A percentile compares a stretch with the other conserved stretches of the same genome.
Evolutionary conservation across 23 tunicate genomes (phyloP).

Genomic region (Aplidium turbinatum): DNA sequence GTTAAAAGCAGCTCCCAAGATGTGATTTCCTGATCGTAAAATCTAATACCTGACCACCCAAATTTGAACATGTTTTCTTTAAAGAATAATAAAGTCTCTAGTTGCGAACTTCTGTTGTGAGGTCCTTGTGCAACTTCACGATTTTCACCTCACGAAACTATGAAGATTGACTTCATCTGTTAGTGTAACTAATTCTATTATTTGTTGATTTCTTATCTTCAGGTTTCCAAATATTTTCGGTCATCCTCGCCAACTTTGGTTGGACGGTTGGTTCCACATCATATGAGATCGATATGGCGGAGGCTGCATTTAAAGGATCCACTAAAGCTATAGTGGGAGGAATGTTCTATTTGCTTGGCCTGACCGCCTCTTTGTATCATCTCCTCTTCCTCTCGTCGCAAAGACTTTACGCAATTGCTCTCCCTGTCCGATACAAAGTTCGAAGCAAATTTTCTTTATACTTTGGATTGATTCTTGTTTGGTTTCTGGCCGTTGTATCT

Average conservation of each 20-base stretch:
- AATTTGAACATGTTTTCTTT: no score
- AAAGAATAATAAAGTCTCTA: no score
- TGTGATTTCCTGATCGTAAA: no score
- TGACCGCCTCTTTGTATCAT: slow-evolving; percentile 18
- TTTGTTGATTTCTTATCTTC: not conserved
- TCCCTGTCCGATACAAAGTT: slow-evolving; percentile 16
- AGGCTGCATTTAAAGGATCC: not conserved
- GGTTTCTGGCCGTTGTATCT: slow-evolving; percentile 13
- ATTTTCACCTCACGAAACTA: no score
- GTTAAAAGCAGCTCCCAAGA: no score
- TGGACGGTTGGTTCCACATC: slow-evolving; percentile 4
- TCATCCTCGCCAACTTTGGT: not conserved
- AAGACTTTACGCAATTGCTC: slow-evolving; percentile 21
- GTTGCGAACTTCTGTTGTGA: no score
- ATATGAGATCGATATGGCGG: not conserved
- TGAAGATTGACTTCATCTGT: no score
- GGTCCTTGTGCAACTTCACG: no score
- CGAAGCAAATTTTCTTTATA: not conserved
- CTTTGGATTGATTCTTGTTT: not conserved
- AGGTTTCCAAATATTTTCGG: slow-evolving; percentile 14
- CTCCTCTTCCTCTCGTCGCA: not conserved
- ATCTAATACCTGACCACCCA: no score
- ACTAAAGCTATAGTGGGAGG: slow-evolving; percentile 10
- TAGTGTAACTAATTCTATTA: no score
- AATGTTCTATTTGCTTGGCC: slow-evolving; percentile 2